Percentiles rank a stretch among this genome's conserved stretches.
These are phyloP conservation scores for Melanaphis sacchari DNA, from an alignment of 1,140 invertebrate species.

Conservation along the genomic window DNA sequence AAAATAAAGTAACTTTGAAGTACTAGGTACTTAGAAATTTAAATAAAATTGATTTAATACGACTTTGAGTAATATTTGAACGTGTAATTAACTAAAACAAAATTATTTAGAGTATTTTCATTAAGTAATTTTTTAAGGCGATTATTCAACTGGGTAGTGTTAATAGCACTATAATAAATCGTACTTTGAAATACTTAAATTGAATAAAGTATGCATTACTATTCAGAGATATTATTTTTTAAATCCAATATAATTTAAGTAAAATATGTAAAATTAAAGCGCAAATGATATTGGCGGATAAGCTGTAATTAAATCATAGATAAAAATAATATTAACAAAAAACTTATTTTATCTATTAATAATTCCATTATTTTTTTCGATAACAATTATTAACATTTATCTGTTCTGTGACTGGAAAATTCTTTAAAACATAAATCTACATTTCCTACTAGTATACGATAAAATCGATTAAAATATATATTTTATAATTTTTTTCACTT, in stretches of 20 bases:
- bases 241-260: neutral
- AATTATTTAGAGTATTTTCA: neutral
- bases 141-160: neutral
- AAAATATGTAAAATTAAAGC: neutral
- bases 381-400: neutral
- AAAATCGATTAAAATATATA: neutral
- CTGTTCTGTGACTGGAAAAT: neutral
- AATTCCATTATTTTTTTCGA: neutral
- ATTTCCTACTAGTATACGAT: neutral
- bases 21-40: neutral
- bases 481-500: neutral
- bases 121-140: neutral
- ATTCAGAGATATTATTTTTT: neutral
- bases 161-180: neutral
- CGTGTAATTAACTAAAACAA: neutral
- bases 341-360: neutral
- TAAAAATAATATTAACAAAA: neutral
- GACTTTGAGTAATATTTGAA: no score
- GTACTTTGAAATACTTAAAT: neutral
- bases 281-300: neutral
- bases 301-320: neutral
- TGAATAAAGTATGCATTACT: neutral
- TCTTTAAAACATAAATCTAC: neutral
- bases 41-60: neutral
- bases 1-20: neutral